These are phyloP conservation scores for Ancistrus triradiatus DNA, from an alignment of 2,113 vertebrate species.

Conservation along the genomic window DNA sequence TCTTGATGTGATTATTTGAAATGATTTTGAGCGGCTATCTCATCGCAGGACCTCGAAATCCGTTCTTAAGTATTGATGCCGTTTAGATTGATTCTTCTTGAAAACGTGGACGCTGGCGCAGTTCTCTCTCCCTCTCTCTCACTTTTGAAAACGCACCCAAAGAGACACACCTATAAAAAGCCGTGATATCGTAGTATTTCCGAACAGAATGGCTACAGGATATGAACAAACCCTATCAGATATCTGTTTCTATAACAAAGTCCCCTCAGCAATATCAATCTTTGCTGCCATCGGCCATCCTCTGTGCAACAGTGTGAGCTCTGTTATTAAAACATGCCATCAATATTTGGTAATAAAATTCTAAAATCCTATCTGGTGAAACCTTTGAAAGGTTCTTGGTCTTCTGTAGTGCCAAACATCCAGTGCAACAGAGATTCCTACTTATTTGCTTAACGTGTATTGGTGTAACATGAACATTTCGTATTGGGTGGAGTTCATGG, in stretches of 20 bases:
- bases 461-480: neutral
- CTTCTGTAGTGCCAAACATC: too few species aligned
- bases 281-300: constrained; percentile 2
- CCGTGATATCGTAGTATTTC: neutral
- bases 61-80: constrained; percentile 66
- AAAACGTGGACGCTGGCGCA: constrained; percentile 48
- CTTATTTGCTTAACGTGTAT: too few species aligned
- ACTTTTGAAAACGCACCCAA: neutral
- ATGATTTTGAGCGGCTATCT: constrained; percentile 60
- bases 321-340: neutral
- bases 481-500: constrained; percentile 1
- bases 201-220: constrained; percentile 1
- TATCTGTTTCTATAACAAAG: constrained; percentile 15
- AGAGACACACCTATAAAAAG: constrained; percentile 26
- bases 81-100: constrained; percentile 63
- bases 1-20: constrained; percentile 68
- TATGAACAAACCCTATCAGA: neutral
- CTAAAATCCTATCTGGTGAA: too few species aligned
- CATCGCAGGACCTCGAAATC: constrained; percentile 60
- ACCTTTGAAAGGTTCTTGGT: too few species aligned
- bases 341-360: neutral
- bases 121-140: neutral
- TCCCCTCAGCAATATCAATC: neutral
- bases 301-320: neutral
- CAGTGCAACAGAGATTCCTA: too few species aligned